These are phyloP conservation scores for Apis florea DNA, from an alignment of 1,140 invertebrate genomes.

Conservation along the genomic window DNA sequence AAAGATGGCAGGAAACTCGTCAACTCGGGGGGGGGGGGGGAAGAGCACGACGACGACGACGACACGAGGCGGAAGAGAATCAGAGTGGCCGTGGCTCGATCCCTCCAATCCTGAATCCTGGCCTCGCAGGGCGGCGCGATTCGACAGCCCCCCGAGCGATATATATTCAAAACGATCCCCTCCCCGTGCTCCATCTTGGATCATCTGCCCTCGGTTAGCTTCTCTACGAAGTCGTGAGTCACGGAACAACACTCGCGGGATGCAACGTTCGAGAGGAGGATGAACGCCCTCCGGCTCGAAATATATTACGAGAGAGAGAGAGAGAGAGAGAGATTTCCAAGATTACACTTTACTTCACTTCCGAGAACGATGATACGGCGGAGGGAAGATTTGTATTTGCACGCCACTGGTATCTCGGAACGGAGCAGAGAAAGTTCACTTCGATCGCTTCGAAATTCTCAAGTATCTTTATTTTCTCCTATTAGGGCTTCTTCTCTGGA, in stretches of 20 bases:
- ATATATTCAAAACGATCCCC: slow-evolving; percentile 40
- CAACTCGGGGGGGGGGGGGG: not conserved
- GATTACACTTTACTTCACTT: slow-evolving; percentile 18
- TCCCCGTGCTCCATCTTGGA: slow-evolving; percentile 36
- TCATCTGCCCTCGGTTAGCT: not conserved
- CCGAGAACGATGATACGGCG: slow-evolving; percentile 17
- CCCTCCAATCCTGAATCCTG: slow-evolving; percentile 19
- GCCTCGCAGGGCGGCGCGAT: slow-evolving; percentile 7
- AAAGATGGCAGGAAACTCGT: no score
- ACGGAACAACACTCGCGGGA: slow-evolving; percentile 18
- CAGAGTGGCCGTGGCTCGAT: slow-evolving; percentile 10
- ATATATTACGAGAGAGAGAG: slow-evolving; percentile 16
- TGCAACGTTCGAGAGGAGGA: not conserved
- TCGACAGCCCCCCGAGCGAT: slow-evolving; percentile 38
- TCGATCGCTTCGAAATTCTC: no score
- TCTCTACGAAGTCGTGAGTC: slow-evolving; percentile 17
- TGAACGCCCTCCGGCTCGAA: slow-evolving; percentile 14
- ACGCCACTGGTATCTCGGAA: slow-evolving; percentile 12
- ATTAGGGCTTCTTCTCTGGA: no score
- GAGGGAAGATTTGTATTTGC: slow-evolving; percentile 13
- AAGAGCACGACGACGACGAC: not conserved
- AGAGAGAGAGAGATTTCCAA: slow-evolving; percentile 8
- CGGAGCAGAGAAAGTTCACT: no score
- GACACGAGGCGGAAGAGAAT: slow-evolving; percentile 11
- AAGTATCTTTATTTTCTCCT: no score